phyloP scores from a whole-genome alignment of 2,113 vertebrate genomes.

The Cyanoramphus novaezelandiae region DNA sequence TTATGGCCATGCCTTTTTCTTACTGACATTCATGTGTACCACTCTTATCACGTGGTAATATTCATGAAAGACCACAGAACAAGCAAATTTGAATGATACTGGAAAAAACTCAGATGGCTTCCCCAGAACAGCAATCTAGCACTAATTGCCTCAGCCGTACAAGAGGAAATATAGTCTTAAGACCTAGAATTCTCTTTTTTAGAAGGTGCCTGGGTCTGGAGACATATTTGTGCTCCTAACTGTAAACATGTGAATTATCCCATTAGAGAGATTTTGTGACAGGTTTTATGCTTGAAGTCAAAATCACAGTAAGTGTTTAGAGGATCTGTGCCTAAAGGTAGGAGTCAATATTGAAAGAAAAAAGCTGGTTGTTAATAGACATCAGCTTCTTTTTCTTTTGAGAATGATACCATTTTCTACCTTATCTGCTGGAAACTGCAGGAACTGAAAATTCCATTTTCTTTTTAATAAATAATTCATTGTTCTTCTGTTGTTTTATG shows the following conservation, averaged over 20 bases:
- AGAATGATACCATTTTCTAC: not conserved
- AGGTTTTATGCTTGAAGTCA: slow-evolving; percentile 23
- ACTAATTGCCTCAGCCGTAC: not conserved
- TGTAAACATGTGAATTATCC: slow-evolving; percentile 25
- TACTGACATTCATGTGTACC: not conserved
- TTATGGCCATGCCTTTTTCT: not conserved
- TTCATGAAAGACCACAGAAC: not conserved
- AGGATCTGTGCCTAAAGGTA: slow-evolving; percentile 20
- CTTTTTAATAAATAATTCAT: slow-evolving; percentile 26
- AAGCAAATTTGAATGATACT: not conserved
- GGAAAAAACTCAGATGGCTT: not conserved
- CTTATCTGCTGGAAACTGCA: not conserved
- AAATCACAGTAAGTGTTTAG: not conserved
- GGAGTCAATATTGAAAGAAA: not conserved
- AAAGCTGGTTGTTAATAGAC: not conserved
- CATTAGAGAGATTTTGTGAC: not conserved
- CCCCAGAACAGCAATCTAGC: not conserved
- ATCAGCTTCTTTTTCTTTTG: not conserved
- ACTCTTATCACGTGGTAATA: not conserved
- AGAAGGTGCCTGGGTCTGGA: not conserved
- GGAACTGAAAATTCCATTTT: not conserved
- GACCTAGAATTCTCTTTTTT: not conserved
- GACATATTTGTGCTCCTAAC: slow-evolving; percentile 24
- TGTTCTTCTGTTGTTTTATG: not conserved
- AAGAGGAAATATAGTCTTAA: not conserved